Conservation (phyloP, 2,113 vertebrate genomes). For the Oncorhynchus clarkii region DNA sequence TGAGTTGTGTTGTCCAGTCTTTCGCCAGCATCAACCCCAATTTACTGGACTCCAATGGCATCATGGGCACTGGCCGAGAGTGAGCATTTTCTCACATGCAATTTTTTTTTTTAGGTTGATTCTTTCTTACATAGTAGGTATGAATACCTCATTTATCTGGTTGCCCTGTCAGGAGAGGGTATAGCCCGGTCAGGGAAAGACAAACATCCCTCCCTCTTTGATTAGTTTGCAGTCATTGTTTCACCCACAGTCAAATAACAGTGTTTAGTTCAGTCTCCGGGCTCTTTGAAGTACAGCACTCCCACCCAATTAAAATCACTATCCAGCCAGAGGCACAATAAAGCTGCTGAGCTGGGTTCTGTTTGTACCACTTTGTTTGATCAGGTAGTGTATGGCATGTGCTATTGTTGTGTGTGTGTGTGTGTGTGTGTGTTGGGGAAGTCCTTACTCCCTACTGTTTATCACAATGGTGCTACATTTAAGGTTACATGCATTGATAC, state of each 20-base stretch:
- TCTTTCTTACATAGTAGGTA: background rate
- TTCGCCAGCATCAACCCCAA: background rate
- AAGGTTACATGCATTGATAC: background rate
- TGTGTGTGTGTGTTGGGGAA: conserved; percentile 1
- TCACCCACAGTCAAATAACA: conserved; percentile 20
- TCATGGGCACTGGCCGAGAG: background rate
- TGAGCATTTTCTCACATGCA: background rate
- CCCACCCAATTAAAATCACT: conserved; percentile 34
- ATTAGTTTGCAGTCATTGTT: conserved; percentile 15
- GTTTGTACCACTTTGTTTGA: conserved; percentile 5
- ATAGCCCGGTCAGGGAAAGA: conserved; percentile 6
- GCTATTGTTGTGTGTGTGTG: conserved; percentile 2
- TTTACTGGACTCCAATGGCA: background rate
- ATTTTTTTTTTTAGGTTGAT: background rate
- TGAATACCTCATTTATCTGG: background rate
- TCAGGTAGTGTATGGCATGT: background rate
- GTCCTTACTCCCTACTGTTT: background rate
- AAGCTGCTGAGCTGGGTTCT: conserved; percentile 25
- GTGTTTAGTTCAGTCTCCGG: conserved; percentile 12
- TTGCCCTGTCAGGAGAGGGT: conserved; percentile 4
- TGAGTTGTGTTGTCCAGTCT: background rate
- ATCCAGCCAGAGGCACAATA: conserved; percentile 26
- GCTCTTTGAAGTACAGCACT: conserved; percentile 27
- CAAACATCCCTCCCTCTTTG: conserved; percentile 20
- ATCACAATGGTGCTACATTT: conserved; percentile 4